Base-by-base conservation (phyloP, 2,113 vertebrate species). In the Dolichotis patagonum region DNA sequence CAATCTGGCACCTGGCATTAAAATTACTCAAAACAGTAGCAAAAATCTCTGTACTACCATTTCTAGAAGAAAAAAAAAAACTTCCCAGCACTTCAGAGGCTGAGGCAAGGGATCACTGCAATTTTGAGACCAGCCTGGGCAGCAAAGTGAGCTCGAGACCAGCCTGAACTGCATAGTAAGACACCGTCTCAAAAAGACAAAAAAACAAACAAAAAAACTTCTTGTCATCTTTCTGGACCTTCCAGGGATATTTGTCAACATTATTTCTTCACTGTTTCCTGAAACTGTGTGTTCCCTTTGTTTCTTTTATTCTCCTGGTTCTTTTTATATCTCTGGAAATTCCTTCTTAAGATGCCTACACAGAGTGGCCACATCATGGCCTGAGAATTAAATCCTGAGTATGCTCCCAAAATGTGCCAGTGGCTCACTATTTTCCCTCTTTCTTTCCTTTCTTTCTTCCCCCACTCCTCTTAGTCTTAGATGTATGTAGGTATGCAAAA, bases 371-470 rank as follows among this genome's bases (percentile, higher is more conserved):
- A 83, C 54, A 26, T 88, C 67, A 67, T 16, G 54, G 54, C 28
- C 52, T 96, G n/a, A 89, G 81, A 89, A 81, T 80, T 90, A 84
- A 94, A 82, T 94, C 88, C 28, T 84, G 38, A 82, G 24, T 54
- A 77, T 69, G 67, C 32, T n/a, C 43, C 14, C 77, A 12, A 88
- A 38, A 88, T 89, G 35, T 86, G 20, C 58, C 35, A 10, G 93
- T 95, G 49, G 41, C 26, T 30, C 52, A 71, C 63, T 69, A 9
- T 88, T 73, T 90, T 30, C 7, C 78, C 96, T 28, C 52, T 12
- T 87, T 85, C 19, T 24, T 60, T 38, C 35, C 22, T 38, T 22
- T 28, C 1, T 92, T 54, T 32, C 54, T 89, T 81, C 67, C 0
- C 43, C 5, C 1, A 16, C 35, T n/a, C 17, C 30, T 56, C 13